Evolutionary conservation across 2,113 vertebrate genomes (phyloP).

Genomic region (Zapornia atra): DNA sequence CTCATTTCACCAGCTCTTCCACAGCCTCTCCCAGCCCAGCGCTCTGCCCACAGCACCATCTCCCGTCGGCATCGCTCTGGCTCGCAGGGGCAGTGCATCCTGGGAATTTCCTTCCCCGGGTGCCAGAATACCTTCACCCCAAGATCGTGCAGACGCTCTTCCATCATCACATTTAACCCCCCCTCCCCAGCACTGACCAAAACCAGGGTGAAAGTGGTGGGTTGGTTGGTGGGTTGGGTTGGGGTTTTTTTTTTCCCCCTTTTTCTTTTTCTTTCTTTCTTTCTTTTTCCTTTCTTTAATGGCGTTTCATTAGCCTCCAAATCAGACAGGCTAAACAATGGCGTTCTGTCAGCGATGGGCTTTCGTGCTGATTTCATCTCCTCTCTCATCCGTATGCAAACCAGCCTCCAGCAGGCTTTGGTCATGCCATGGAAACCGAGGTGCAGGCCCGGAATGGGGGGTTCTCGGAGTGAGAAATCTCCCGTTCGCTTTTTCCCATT

Average conservation of each 20-base stretch:
- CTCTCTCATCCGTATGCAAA: constrained; percentile 80
- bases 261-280: not conserved
- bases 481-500: constrained; percentile 70
- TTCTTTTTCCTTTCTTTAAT: constrained; percentile 5
- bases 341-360: constrained; percentile 72
- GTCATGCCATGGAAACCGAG: constrained; percentile 74
- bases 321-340: constrained; percentile 73
- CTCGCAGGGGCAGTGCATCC: not conserved
- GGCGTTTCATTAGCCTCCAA: constrained; percentile 51
- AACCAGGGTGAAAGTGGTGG: constrained; percentile 10
- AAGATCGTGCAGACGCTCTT: not conserved
- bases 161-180: not conserved
- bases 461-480: constrained; percentile 73
- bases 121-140: constrained; percentile 28
- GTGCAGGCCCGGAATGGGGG: constrained; percentile 69
- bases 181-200: not conserved
- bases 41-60: constrained; percentile 55
- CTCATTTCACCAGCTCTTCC: not conserved
- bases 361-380: constrained; percentile 66
- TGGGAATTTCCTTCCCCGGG: not conserved
- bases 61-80: not conserved
- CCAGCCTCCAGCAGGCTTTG: constrained; percentile 66
- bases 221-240: not conserved
- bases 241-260: not conserved
- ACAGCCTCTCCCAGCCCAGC: not conserved